Evolutionary conservation across 2,888 invertebrate genomes (phyloP), one percentile per base, ranked within the genome.

Genomic region (Drosophila histrio): DNA sequence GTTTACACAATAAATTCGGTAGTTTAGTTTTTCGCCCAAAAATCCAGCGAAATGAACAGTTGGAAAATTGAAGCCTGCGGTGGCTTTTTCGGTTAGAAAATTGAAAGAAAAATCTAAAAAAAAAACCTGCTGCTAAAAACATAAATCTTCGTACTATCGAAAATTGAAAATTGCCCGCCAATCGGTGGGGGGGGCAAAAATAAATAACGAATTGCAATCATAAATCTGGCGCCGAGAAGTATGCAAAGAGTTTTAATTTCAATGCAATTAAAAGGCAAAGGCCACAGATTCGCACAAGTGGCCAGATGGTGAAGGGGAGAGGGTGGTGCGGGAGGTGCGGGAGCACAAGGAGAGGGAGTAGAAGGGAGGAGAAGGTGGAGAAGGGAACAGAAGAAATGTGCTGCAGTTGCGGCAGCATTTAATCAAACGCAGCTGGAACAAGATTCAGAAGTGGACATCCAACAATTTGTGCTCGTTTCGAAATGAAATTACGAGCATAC

Each of bases 161-260:
- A 77, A 82, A 82, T 77, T 77, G 82, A 87, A 82, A 73, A 71
- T 58, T 30, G 44, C 13, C 32, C 21, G 9, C 19, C 32, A 39
- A 36, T 6, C 32, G 13, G 0, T 17, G 8, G 17, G 15, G 8
- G 5, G 4, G 26, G 1, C 15, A 28, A 0, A 17, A n/a, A 83
- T 86, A 86, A 83, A 84, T 88, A 88, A 88, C 77, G 68, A 79
- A 86, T 77, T 62, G 81, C 60, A 79, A 77, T 72, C 85, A 79
- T 88, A 84, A 87, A 84, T 87, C 80, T 75, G 70, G 39, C 21
- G 32, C 47, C 44, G 67, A 52, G 71, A 66, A 65, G 68, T 71
- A 66, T 71, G 78, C 68, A 69, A 59, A 79, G 52, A 67, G 67
- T 67, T 88, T 88, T 86, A 77, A 86, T 86, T 74, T 72, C 67